These are phyloP conservation scores for Phenacoccus solenopsis DNA, from an alignment of 1,140 invertebrate genomes.

Conservation along the genomic window DNA sequence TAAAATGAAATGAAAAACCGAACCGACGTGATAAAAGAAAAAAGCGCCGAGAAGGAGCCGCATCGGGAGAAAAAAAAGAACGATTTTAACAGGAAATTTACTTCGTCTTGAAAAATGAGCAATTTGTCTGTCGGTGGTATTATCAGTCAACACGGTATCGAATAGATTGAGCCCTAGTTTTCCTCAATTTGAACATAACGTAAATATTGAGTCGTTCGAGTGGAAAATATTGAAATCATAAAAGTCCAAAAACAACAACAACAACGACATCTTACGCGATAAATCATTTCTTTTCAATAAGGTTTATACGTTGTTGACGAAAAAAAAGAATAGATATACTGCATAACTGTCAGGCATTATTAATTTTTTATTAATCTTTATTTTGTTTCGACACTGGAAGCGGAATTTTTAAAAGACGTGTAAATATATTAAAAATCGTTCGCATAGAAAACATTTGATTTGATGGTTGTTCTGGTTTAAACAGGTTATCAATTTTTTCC, in stretches of 20 bases:
- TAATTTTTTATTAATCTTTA: not conserved
- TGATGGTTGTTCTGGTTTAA: too few relatives aligned
- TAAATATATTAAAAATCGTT: too few relatives aligned
- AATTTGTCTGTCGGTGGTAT: not conserved
- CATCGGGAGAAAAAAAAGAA: not conserved
- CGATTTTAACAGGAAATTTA: not conserved
- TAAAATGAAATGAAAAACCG: too few relatives aligned
- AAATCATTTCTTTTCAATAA: not conserved
- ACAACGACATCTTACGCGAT: not conserved
- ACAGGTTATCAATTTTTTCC: too few relatives aligned
- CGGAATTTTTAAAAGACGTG: not conserved
- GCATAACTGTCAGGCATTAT: not conserved
- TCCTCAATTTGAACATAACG: not conserved
- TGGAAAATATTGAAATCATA: constrained; percentile 3
- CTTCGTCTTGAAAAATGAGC: not conserved
- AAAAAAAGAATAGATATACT: not conserved
- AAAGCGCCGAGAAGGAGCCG: not conserved
- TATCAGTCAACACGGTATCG: not conserved
- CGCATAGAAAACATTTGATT: too few relatives aligned
- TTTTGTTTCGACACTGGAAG: not conserved
- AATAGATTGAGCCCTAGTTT: not conserved
- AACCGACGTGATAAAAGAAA: too few relatives aligned
- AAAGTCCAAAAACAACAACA: not conserved
- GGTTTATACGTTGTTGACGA: not conserved
- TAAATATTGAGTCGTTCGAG: not conserved